Percentiles rank a stretch among this genome's conserved stretches.
Evolutionary conservation across 2,797 vertebrate species (phyloP).

Genomic region (Poecile montanus): DNA sequence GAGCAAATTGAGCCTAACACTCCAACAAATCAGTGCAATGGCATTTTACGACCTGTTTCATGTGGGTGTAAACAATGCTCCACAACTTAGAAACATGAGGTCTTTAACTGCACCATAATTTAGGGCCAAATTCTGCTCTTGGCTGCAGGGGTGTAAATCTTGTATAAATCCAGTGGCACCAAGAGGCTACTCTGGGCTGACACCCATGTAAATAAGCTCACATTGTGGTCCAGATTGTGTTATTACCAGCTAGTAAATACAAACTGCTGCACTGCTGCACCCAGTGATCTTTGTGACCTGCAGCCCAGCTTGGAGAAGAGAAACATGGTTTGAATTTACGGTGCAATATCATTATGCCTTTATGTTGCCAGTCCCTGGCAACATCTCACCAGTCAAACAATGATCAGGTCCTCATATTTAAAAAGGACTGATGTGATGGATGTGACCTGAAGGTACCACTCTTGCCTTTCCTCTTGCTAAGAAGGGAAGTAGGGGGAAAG

Average conservation of each 20-base stretch:
- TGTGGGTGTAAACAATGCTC: slow-evolving; percentile 32
- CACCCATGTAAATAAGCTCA: slow-evolving; percentile 24
- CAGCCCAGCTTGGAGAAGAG: neutral
- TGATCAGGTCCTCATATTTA: neutral
- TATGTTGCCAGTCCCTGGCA: neutral
- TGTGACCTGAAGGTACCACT: neutral
- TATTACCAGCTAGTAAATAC: neutral
- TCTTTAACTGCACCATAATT: slow-evolving; percentile 34
- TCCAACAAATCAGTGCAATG: slow-evolving; percentile 21
- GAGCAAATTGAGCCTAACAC: slow-evolving; percentile 48
- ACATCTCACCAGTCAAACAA: neutral
- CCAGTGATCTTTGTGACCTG: neutral
- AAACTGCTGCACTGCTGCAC: neutral
- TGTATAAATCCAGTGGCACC: neutral
- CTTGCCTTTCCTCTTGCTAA: neutral
- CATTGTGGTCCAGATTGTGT: neutral
- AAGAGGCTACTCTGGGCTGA: neutral
- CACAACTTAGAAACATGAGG: neutral
- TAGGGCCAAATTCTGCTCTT: slow-evolving; percentile 10
- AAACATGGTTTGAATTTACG: neutral
- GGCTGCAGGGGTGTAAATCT: neutral
- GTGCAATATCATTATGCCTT: neutral
- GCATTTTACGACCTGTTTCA: slow-evolving; percentile 40
- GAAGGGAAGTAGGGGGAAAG: neutral
- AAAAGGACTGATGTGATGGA: neutral